Percentiles rank a stretch among this genome's conserved stretches.
Evolutionary conservation across 2,888 invertebrate genomes (phyloP).

Genomic region (Meiosimyza decipiens): DNA sequence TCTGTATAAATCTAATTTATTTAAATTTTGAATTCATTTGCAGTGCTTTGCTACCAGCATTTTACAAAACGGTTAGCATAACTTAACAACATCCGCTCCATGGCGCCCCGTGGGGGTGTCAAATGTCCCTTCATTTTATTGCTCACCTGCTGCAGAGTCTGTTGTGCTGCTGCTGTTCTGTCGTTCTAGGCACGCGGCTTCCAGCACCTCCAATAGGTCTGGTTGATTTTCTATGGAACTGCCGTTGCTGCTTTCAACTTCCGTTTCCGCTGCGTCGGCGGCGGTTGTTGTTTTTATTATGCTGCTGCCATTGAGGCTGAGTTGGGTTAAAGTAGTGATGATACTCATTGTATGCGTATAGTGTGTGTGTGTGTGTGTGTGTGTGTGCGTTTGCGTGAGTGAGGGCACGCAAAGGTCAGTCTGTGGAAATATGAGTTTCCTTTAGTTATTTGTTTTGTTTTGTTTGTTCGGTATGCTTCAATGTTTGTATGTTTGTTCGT

Average conservation of each 20-base stretch:
- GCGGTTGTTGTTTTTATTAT: slow-evolving; percentile 25
- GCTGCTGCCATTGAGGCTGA: slow-evolving; percentile 42
- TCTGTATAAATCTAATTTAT: background rate
- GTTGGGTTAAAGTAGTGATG: slow-evolving; percentile 7
- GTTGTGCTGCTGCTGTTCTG: slow-evolving; percentile 55
- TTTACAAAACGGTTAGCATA: slow-evolving; percentile 1
- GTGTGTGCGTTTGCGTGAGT: background rate
- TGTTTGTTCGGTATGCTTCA: slow-evolving; percentile 36
- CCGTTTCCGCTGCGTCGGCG: slow-evolving; percentile 21
- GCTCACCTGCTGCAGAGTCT: slow-evolving; percentile 52
- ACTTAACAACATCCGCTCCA: background rate
- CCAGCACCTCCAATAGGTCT: slow-evolving; percentile 55
- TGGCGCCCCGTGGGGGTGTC: slow-evolving; percentile 1
- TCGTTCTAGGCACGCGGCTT: slow-evolving; percentile 56
- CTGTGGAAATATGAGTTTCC: no score
- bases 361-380: background rate
- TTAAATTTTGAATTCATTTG: background rate
- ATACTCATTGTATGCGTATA: slow-evolving; percentile 14
- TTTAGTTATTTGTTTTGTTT: slow-evolving; percentile 38
- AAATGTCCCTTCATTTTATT: slow-evolving; percentile 16
- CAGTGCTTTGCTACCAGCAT: background rate
- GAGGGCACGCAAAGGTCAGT: background rate
- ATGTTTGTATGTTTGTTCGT: slow-evolving; percentile 2
- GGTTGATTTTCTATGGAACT: slow-evolving; percentile 49
- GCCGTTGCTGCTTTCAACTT: slow-evolving; percentile 38